These are phyloP conservation scores for Ciconia stormi DNA, from an alignment of 2,113 vertebrate genomes.

Conservation along the genomic window DNA sequence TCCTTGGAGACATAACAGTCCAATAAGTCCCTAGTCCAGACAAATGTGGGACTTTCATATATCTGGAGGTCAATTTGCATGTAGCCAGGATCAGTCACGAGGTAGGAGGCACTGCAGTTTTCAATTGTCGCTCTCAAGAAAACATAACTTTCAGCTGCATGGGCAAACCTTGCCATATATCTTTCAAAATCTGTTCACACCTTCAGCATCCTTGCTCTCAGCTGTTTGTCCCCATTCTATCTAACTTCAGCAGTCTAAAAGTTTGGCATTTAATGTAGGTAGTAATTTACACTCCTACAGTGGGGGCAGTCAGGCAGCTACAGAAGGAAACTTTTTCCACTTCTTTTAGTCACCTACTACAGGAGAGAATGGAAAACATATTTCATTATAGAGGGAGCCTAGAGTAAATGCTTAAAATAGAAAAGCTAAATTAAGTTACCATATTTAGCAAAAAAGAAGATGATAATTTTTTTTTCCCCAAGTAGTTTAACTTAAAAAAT, in stretches of 20 bases:
- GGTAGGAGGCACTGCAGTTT: background rate
- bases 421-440: background rate
- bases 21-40: background rate
- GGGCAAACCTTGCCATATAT: background rate
- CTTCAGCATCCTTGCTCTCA: background rate
- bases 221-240: background rate
- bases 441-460: background rate
- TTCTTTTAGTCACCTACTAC: background rate
- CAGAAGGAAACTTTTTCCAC: background rate
- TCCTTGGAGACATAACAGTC: background rate
- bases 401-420: background rate
- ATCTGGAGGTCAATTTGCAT: background rate
- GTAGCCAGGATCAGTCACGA: background rate
- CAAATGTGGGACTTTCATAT: background rate
- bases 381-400: background rate
- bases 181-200: background rate
- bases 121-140: background rate
- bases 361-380: background rate
- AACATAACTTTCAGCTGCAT: background rate
- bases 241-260: background rate
- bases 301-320: background rate
- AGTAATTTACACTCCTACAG: background rate
- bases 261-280: background rate
- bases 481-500: background rate
- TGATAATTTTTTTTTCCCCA: accelerated